phyloP scores from a whole-genome alignment of 30 jellyfish, hydroid and myxozoan species.

The Pseudorhiza aurosa region DNA sequence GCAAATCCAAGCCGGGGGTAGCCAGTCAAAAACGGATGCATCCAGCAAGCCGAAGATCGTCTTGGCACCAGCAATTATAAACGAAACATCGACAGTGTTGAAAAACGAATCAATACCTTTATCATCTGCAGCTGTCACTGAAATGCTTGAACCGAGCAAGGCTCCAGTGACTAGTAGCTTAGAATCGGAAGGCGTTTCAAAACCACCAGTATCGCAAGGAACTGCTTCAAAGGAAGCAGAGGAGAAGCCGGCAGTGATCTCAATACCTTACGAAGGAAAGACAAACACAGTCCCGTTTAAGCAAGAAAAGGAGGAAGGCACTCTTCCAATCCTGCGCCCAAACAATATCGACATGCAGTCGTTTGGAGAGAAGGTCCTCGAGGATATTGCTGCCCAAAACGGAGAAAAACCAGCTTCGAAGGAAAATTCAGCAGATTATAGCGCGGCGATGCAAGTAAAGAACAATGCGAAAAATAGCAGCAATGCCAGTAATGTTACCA shows the following conservation, averaged over 20 bases:
- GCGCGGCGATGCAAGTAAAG: not conserved
- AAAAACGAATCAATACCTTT: slow-evolving; percentile 19
- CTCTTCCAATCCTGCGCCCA: not conserved
- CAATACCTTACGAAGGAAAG: slow-evolving; percentile 51
- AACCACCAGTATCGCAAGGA: not conserved
- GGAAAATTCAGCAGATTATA: not conserved
- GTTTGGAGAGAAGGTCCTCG: slow-evolving; percentile 12
- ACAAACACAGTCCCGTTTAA: slow-evolving; percentile 38
- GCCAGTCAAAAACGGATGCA: not conserved
- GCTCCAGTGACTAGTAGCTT: not conserved
- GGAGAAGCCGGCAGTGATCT: slow-evolving; percentile 7
- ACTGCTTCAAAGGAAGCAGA: not conserved
- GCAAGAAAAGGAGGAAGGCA: slow-evolving; percentile 4
- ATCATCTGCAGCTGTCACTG: slow-evolving; percentile 7
- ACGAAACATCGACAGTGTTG: slow-evolving; percentile 37
- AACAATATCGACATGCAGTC: slow-evolving; percentile 1
- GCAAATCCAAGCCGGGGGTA: not conserved
- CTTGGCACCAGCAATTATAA: slow-evolving; percentile 30
- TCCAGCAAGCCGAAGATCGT: slow-evolving; percentile 8
- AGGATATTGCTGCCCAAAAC: slow-evolving; percentile 30
- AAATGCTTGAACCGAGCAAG: not conserved
- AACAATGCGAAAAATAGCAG: not conserved
- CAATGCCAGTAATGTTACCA: not conserved
- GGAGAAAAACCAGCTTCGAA: not conserved
- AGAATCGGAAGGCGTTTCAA: not conserved